These are phyloP conservation scores for Thymelicus lineola DNA, from an alignment of 2,888 invertebrate species.

Conservation along the genomic window DNA sequence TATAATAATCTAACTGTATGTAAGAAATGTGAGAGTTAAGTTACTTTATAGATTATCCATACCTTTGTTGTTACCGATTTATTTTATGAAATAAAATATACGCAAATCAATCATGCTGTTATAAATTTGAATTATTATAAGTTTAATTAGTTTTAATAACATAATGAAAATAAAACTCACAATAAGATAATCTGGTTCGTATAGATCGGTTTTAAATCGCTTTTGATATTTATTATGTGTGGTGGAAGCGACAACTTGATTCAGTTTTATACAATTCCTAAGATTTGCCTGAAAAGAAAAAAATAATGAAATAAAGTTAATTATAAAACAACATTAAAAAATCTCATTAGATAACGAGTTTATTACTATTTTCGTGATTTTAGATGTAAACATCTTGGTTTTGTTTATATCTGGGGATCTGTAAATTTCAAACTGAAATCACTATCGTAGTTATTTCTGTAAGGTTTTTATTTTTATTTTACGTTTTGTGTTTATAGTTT, in stretches of 20 bases:
- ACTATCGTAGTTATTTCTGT: no score
- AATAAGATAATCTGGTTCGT: conserved; percentile 91
- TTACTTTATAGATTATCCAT: no score
- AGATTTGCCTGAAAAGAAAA: conserved; percentile 56
- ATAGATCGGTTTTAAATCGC: conserved; percentile 75
- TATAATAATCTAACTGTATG: no score
- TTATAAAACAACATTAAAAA: not conserved
- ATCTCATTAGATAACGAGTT: conserved; percentile 3
- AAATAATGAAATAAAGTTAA: not conserved
- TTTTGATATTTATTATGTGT: conserved; percentile 42
- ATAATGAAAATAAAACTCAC: conserved; percentile 70
- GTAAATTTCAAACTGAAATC: not conserved
- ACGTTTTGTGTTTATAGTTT: no score
- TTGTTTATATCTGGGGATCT: not conserved
- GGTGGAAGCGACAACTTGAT: conserved; percentile 5
- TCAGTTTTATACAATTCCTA: conserved; percentile 47
- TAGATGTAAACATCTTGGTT: conserved; percentile 53
- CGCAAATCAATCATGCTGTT: no score
- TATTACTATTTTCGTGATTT: conserved; percentile 48
- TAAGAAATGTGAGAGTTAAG: no score
- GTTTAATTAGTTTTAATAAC: no score
- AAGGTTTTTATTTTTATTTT: no score
- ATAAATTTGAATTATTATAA: no score
- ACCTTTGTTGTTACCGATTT: no score
- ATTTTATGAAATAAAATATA: no score